A percentile compares a stretch with the other conserved stretches of the same genome.
phyloP scores from a whole-genome alignment of 2,888 invertebrate genomes.

The Cabera pusaria region DNA sequence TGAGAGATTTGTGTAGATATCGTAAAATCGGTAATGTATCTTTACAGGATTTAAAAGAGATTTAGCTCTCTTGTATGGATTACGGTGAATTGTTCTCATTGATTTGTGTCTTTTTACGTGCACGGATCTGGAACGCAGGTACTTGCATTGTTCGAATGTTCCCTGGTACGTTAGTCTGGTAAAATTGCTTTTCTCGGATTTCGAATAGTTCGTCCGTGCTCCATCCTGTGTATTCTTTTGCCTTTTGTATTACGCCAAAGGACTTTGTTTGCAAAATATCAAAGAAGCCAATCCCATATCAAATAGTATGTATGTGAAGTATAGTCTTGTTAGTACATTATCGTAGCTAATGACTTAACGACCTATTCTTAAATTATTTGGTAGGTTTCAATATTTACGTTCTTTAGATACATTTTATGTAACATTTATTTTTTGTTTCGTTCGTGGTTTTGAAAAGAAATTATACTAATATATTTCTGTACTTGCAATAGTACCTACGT shows the following conservation, averaged over 20 bases:
- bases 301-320: slow-evolving; percentile 18
- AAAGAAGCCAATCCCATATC: slow-evolving; percentile 25
- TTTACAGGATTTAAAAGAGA: slow-evolving; percentile 48
- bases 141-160: slow-evolving; percentile 21
- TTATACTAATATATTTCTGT: too few relatives aligned
- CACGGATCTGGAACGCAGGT: slow-evolving; percentile 22
- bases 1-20: slow-evolving; percentile 35
- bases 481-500: too few relatives aligned
- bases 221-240: slow-evolving; percentile 20
- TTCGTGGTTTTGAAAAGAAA: too few relatives aligned
- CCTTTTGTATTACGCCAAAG: slow-evolving; percentile 23
- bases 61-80: slow-evolving; percentile 61
- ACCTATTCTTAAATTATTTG: too few relatives aligned
- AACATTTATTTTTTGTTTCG: too few relatives aligned
- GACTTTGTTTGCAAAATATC: slow-evolving; percentile 24
- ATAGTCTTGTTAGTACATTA: slow-evolving; percentile 17
- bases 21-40: slow-evolving; percentile 54
- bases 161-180: slow-evolving; percentile 23
- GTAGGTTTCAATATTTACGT: too few relatives aligned
- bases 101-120: slow-evolving; percentile 55
- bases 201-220: slow-evolving; percentile 18
- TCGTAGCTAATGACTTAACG: too few relatives aligned
- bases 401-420: too few relatives aligned
- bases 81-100: slow-evolving; percentile 54
- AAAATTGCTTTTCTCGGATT: slow-evolving; percentile 27